A percentile compares a stretch with the other conserved stretches of the same genome.
phyloP scores from a whole-genome alignment of 1,140 invertebrate genomes.

The Lasioglossum baleicum region DNA sequence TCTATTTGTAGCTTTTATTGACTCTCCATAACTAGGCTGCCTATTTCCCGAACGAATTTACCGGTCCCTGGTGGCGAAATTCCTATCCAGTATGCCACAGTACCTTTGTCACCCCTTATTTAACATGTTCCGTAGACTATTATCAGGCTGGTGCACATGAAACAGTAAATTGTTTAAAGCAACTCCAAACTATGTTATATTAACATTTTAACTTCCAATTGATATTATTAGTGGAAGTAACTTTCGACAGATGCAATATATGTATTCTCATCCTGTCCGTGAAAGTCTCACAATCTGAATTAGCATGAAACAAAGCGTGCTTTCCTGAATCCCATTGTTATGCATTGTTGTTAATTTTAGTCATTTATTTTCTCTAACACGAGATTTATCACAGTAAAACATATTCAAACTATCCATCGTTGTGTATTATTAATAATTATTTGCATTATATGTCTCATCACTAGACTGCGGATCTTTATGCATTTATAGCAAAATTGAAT shows the following conservation, averaged over 20 bases:
- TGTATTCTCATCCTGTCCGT: not conserved
- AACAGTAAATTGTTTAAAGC: not conserved
- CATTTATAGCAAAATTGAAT: too few species aligned
- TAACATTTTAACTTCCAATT: slow-evolving; percentile 1
- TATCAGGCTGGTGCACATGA: not conserved
- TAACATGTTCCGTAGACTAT: not conserved
- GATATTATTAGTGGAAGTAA: not conserved
- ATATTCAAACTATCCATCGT: too few species aligned
- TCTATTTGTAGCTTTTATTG: not conserved
- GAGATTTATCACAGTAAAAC: too few species aligned
- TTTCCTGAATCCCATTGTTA: too few species aligned
- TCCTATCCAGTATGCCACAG: not conserved
- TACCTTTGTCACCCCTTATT: slow-evolving; percentile 3
- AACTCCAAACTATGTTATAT: not conserved
- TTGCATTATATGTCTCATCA: too few species aligned
- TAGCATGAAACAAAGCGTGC: too few species aligned
- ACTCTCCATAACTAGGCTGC: not conserved
- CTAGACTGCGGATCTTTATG: too few species aligned
- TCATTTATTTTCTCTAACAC: too few species aligned
- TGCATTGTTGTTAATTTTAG: too few species aligned
- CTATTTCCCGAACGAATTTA: not conserved
- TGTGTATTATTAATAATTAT: too few species aligned
- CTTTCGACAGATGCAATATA: not conserved
- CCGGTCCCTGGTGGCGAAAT: not conserved
- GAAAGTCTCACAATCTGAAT: too few species aligned